Evolutionary conservation across 1,140 invertebrate species (phyloP).

Genomic region (Holotrichia oblita): DNA sequence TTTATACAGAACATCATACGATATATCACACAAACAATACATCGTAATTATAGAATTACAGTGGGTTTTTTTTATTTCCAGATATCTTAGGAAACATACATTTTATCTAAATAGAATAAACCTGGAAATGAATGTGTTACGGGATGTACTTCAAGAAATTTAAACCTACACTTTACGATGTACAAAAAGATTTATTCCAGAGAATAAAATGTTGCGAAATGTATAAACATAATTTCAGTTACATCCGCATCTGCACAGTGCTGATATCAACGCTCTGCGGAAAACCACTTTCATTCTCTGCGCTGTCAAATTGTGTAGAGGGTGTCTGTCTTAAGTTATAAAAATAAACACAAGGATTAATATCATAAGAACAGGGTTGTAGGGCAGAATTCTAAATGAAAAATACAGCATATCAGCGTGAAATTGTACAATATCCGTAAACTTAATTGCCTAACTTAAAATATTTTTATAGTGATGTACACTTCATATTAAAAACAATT

Average conservation of each 20-base stretch:
- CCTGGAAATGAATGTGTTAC: too few species aligned
- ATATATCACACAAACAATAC: too few species aligned
- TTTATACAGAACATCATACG: too few species aligned
- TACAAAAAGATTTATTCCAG: neutral
- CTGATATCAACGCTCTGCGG: neutral
- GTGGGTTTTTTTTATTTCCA: too few species aligned
- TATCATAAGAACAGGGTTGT: neutral
- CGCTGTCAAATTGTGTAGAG: neutral
- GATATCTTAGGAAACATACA: too few species aligned
- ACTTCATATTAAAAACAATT: too few species aligned
- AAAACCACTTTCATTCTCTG: conserved; percentile 5
- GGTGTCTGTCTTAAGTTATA: conserved; percentile 21
- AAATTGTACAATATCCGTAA: neutral
- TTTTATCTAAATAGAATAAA: too few species aligned
- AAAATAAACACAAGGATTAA: conserved; percentile 15
- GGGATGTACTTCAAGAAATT: too few species aligned
- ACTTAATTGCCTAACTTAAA: neutral
- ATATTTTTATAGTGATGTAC: too few species aligned
- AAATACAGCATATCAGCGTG: neutral
- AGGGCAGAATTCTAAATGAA: neutral
- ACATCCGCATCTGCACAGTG: neutral
- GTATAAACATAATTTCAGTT: conserved; percentile 30
- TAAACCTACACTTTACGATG: neutral
- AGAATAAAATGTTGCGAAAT: neutral
- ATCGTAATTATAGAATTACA: too few species aligned